Base-by-base conservation (phyloP, 2,797 vertebrate genomes). In the Sciaenops ocellatus region DNA sequence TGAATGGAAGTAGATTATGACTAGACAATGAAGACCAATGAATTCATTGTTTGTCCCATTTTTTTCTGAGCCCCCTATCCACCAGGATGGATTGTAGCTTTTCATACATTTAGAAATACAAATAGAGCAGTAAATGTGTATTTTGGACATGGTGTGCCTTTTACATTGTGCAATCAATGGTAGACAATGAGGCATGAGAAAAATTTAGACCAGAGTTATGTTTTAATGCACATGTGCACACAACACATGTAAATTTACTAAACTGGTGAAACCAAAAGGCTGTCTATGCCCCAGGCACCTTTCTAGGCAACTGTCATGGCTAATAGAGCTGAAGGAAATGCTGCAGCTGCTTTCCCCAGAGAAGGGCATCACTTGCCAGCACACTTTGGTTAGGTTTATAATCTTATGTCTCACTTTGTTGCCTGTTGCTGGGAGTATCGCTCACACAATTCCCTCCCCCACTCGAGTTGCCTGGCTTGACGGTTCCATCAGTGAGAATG, bases 221-320 rank as follows among this genome's bases (percentile, higher is more conserved):
- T 75, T 83, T 71, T 75, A 77, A 86, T 80, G 66, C 52, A 68
- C 74, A 55, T 73, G 56, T 79, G 54, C 64, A 80, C 69, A 65
- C 20, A 55, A 63, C 65, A 75, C 38, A 30, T 50, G 47, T 16
- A 46, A 13, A 56, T 41, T 30, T 34, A 18, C 42, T 55, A n/a
- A 66, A 73, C 63, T 15, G 38, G 47, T 54, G 12, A 72, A 60
- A 67, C 48, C 7, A 38, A 28, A 66, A 52, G 48, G 79, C 69
- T 73, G 73, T 11, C 22, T 38, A 55, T 28, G 24, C 41, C 50
- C 12, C 3, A 3, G n/a, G 12, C 69, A 64, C 22, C 13, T 62
- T 57, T 74, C 66, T 28, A 10, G 50, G 46, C 15, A 52, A 11
- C 20, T 67, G 54, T 60, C 6, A 13, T 47, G 38, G 46, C 6